phyloP scores from a whole-genome alignment of 2,888 invertebrate species.

The Hedya salicella region DNA sequence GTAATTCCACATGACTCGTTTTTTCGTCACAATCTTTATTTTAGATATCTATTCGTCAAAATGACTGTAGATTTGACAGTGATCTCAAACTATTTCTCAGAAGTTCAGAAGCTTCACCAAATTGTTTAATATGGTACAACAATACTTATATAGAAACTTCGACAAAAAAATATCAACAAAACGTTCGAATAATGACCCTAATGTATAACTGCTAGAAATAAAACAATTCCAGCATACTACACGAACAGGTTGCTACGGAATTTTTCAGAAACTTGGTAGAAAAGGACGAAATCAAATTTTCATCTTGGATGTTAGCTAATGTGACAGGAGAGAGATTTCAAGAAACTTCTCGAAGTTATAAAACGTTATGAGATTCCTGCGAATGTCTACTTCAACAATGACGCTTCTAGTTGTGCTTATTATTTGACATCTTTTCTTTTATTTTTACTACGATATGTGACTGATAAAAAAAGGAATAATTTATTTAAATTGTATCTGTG shows the following conservation, averaged over 20 bases:
- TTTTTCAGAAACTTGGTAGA: constrained; percentile 42
- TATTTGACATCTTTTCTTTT: neutral
- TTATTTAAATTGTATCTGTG: too few relatives aligned
- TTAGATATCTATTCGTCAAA: too few relatives aligned
- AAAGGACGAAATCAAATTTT: constrained; percentile 58
- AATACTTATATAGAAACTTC: too few relatives aligned
- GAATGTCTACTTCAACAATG: constrained; percentile 1
- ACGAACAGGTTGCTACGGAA: constrained; percentile 14
- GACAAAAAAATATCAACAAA: too few relatives aligned
- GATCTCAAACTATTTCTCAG: too few relatives aligned
- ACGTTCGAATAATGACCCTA: too few relatives aligned
- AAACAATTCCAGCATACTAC: neutral
- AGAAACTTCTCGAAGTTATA: constrained; percentile 26
- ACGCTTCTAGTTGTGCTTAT: neutral
- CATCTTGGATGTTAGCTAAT: constrained; percentile 51
- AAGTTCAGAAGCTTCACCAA: too few relatives aligned
- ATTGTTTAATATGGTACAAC: too few relatives aligned
- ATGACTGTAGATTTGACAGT: too few relatives aligned
- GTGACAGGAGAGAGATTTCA: constrained; percentile 56
- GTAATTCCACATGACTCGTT: too few relatives aligned
- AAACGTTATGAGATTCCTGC: constrained; percentile 4
- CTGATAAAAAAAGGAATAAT: too few relatives aligned
- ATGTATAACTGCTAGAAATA: neutral
- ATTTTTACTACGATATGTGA: neutral
- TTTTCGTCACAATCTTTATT: too few relatives aligned